Base-by-base conservation (phyloP, 1,140 invertebrate genomes). In the Hirudo medicinalis region DNA sequence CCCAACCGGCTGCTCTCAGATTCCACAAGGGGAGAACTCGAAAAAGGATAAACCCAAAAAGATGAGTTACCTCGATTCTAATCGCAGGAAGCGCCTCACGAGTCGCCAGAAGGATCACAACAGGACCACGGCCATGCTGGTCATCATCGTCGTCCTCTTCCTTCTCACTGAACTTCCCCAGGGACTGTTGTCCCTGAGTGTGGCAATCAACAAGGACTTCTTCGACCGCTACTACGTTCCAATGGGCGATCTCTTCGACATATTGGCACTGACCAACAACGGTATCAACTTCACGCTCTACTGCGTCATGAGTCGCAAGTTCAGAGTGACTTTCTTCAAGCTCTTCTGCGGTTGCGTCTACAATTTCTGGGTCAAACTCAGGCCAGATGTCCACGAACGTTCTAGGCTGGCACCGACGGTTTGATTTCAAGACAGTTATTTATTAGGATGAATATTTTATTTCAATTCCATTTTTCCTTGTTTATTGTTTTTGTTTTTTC, bases 71-170 rank as follows among this genome's bases (percentile, higher is more conserved):
- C 25, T 22, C n/a, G 55, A 29, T 27, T 13, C 79, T 78, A 60
- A 79, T 78, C 40, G 72, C 76, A n/a, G 71, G 78, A 70, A 73
- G 80, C 71, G 67, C 79, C 29, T 78, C 75, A 54, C 75, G 72
- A 36, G 63, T 79, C 72, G 68, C 17, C 25, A 29, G 70, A 36
- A 71, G 43, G 74, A 89, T 87, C 90, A 93, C 0, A 89, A 92
- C 76, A 86, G 91, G 76, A 96, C 92, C 0, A 94, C 92, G 0
- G 87, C 88, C 73, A 93, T 97, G 88, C 84, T 95, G 15, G 83
- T 96, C 0, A 90, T 90, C 0, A 89, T 96, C 0, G 82, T 95
- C 15, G 79, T 92, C 0, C 83, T 94, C 0, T 94, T 93, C 76
- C 83, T 94, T 2, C 82, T 92, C 0, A 92, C 91, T 0, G 91